Conservation (phyloP, 2,113 vertebrate genomes). For the Alethe diademata region DNA sequence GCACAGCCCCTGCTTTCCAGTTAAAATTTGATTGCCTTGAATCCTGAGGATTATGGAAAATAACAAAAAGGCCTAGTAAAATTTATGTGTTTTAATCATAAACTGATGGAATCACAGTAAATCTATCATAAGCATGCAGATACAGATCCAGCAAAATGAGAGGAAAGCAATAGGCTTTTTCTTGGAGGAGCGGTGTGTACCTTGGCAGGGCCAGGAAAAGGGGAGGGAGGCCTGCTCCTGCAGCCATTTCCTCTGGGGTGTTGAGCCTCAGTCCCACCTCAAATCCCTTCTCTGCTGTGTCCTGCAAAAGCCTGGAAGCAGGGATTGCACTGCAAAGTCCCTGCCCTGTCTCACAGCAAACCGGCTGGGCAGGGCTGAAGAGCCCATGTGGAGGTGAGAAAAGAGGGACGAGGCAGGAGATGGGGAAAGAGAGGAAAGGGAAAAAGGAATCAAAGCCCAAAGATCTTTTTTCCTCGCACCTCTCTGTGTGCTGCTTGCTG, state of each 20-base stretch:
- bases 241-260: background rate
- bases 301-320: background rate
- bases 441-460: background rate
- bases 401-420: background rate
- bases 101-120: conserved; percentile 33
- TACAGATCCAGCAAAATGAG: background rate
- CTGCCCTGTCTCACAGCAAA: background rate
- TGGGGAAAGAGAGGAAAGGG: background rate
- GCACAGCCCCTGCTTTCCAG: background rate
- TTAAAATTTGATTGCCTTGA: conserved; percentile 57
- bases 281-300: background rate
- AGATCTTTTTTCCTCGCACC: background rate
- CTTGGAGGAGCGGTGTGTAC: background rate
- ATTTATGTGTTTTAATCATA: conserved; percentile 64
- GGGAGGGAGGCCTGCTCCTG: background rate
- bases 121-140: conserved; percentile 31
- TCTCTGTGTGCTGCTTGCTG: rapidly evolving
- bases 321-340: background rate
- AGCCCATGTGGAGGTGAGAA: background rate
- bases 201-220: background rate
- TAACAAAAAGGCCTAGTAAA: conserved; percentile 47
- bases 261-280: background rate
- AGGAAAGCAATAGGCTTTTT: background rate
- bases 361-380: rapidly evolving
- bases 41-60: conserved; percentile 43